Evolutionary conservation across 2,888 invertebrate species (phyloP).

Genomic region (Lycia hirtaria): DNA sequence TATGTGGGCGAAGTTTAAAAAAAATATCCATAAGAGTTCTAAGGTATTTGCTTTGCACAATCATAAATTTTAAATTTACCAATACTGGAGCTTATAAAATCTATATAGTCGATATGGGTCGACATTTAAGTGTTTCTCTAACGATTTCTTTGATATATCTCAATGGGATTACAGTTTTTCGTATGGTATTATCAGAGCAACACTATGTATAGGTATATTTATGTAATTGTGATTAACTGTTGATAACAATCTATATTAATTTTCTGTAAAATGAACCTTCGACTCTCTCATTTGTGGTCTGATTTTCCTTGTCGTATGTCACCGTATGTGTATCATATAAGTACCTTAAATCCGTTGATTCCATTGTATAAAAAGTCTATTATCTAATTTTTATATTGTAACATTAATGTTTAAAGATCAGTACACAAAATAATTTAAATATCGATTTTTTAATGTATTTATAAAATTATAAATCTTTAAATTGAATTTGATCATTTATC

Average conservation of each 20-base stretch:
- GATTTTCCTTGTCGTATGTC: slow-evolving; percentile 38
- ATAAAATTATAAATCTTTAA: too few species aligned
- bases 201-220: slow-evolving; percentile 45
- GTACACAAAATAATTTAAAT: slow-evolving; percentile 7
- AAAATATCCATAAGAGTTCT: too few species aligned
- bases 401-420: slow-evolving; percentile 13
- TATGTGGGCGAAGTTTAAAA: too few species aligned
- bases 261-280: slow-evolving; percentile 36
- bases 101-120: too few species aligned
- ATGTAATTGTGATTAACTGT: slow-evolving; percentile 62
- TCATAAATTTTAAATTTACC: too few species aligned
- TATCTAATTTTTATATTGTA: slow-evolving; percentile 4
- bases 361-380: slow-evolving; percentile 11
- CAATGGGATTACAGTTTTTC: neutral
- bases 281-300: slow-evolving; percentile 42
- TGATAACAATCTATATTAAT: slow-evolving; percentile 59
- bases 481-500: too few species aligned
- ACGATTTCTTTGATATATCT: too few species aligned
- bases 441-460: neutral
- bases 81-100: too few species aligned
- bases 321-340: slow-evolving; percentile 24
- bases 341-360: slow-evolving; percentile 9
- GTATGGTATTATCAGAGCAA: slow-evolving; percentile 47
- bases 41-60: too few species aligned
- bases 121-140: too few species aligned